Conservation (phyloP, 1,140 invertebrate genomes). For the Stenopsyche tienmushanensis region DNA sequence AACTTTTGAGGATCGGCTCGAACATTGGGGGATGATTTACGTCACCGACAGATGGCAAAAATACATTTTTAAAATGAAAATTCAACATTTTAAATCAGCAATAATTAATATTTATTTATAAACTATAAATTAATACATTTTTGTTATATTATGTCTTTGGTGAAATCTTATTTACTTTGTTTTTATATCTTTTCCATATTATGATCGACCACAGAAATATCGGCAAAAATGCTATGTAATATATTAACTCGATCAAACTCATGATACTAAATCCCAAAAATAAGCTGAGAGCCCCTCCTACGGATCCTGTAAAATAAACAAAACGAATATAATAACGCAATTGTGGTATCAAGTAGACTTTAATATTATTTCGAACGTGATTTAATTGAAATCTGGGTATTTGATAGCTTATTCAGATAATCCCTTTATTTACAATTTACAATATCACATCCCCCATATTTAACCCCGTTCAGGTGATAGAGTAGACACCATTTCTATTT, state of each 20-base stretch:
- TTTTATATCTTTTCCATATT: not conserved
- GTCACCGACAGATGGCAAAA: not conserved
- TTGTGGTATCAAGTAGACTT: not conserved
- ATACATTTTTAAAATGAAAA: not conserved
- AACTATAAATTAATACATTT: not conserved
- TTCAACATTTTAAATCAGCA: not conserved
- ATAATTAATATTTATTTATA: not conserved
- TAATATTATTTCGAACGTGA: not conserved
- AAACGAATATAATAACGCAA: not conserved
- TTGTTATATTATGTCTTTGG: not conserved
- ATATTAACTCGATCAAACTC: slow-evolving; percentile 59
- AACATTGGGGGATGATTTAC: too few species aligned
- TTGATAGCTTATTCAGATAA: not conserved
- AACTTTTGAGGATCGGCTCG: too few species aligned
- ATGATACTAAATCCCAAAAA: slow-evolving; percentile 63
- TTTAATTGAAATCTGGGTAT: not conserved
- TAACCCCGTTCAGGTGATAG: slow-evolving; percentile 3
- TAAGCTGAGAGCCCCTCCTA: slow-evolving; percentile 60
- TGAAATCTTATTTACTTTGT: not conserved
- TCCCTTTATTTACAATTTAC: not conserved
- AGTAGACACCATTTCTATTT: slow-evolving; percentile 12
- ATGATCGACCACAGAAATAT: slow-evolving; percentile 46
- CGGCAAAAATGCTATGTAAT: slow-evolving; percentile 54
- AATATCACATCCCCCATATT: too few species aligned
- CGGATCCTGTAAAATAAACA: slow-evolving; percentile 53